These are phyloP conservation scores for Agrotis exclamationis DNA, from an alignment of 2,888 invertebrate species.

Conservation along the genomic window DNA sequence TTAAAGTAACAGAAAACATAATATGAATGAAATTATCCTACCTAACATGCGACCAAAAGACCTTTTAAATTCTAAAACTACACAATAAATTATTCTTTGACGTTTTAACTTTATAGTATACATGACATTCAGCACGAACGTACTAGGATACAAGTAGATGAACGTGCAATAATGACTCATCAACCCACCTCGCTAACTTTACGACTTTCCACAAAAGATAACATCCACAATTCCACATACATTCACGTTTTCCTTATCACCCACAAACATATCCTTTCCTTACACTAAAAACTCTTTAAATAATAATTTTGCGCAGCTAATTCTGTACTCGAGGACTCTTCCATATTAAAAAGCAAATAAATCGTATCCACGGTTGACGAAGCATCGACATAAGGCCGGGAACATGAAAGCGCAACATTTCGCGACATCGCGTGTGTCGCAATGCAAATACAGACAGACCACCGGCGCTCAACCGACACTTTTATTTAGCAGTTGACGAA, in stretches of 20 bases:
- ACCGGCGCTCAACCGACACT: constrained; percentile 66
- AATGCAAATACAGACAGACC: constrained; percentile 73
- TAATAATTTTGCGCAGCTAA: constrained; percentile 53
- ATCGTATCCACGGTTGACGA: constrained; percentile 57
- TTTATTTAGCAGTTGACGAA: constrained; percentile 56
- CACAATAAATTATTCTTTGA: neutral
- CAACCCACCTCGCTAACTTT: constrained; percentile 33
- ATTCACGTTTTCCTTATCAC: constrained; percentile 34
- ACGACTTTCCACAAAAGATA: constrained; percentile 52
- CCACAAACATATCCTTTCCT: constrained; percentile 34
- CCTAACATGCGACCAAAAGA: neutral
- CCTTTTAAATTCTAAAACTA: neutral
- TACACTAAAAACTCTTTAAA: constrained; percentile 49
- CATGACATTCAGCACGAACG: constrained; percentile 13
- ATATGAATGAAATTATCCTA: neutral
- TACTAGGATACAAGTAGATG: constrained; percentile 5
- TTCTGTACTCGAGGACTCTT: constrained; percentile 46
- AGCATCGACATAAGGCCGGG: constrained; percentile 59
- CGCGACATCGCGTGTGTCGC: constrained; percentile 68
- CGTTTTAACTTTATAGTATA: neutral
- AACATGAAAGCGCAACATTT: constrained; percentile 57
- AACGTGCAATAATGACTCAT: constrained; percentile 24
- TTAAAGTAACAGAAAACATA: neutral
- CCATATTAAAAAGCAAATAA: constrained; percentile 62
- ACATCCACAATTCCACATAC: constrained; percentile 17